Base-by-base conservation (phyloP, 2,113 vertebrate genomes). In the Cyrtonyx montezumae region DNA sequence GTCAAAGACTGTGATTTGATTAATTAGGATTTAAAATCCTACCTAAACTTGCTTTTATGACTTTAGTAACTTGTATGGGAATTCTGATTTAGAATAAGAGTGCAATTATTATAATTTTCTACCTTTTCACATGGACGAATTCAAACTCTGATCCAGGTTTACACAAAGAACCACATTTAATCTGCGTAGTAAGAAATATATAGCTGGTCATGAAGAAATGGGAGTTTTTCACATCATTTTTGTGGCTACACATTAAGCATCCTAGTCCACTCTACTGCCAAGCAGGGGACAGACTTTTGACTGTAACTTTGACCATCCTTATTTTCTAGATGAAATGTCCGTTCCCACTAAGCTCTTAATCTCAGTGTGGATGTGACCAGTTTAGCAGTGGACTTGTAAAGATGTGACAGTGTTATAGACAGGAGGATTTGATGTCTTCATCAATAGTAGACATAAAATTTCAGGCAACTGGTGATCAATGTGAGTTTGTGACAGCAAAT, bases 341-440 rank as follows among this genome's bases (percentile, higher is more conserved):
- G 74, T 84, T 94, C 55, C 91, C 79, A 32, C 59, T 95, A 93
- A 96, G 63, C 91, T 91, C 59, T 94, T 96, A 93, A 95, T 93
- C 95, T 96, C 91, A 69, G 23, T 59, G 94, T 46, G 84, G 94
- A 84, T 92, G 74, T 77, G 89, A 67, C 22, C 74, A 79, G 78
- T 93, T 94, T 84, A 81, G 80, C 40, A 66, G 22, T 36, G 75
- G 43, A 77, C 43, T 79, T 93, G 78, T 91, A 81, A 89, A 91
- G 84, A 81, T 66, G 45, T 79, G 75, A 93, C 89, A 94, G 89
- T 17, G 30, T 48, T 82, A 79, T 59, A 92, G 91, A 89, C 92
- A 89, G 95, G 71, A 80, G 68, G 65, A 89, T 82, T 56, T 77
- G 59, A 91, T 85, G 91, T 93, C 93, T 96, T 96, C 84, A 96